Evolutionary conservation across 2,113 vertebrate genomes (phyloP), one percentile per base, ranked within the genome.

Genomic region (Triplophysa rosa): DNA sequence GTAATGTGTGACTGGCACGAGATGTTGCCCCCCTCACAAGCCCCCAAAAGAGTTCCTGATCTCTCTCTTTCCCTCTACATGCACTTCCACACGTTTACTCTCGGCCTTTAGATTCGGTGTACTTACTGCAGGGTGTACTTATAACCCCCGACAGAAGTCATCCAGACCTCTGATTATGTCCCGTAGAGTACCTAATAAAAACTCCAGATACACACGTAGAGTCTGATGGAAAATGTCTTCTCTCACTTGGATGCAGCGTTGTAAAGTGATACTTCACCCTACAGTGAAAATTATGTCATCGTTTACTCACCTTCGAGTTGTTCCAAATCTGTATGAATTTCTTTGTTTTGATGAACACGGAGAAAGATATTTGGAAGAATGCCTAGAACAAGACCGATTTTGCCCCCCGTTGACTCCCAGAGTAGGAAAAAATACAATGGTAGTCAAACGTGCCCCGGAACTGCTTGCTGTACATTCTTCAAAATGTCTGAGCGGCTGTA

Each of bases 1-100:
- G n/a, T 89, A 89, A 90, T 88, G 79, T 82, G 21, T 65, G 86
- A 56, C 61, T 87, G 84, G 84, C 90, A 91, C 62, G 83, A 81
- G 67, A 88, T 69, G 76, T 64, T 70, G 47, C 72, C 66, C 42
- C 47, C 37, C 9, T 16, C 59, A 24, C 16, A 72, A 23, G 21
- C 65, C 52, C 65, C 72, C 66, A 40, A 13, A 7, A 61, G 61
- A 9, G 19, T 67, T 77, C 68, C 52, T 68, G 54, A 62, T n/a
- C 67, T 56, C 67, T 82, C 40, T 69, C 66, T 47, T 24, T 59
- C 54, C 8, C 19, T 9, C 6, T 58, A 8, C 40, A 11, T 69
- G 67, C 21, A 17, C 68, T 9, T 47, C 21, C 29, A 69, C 45
- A 73, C 19, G 40, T 37, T 23, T 58, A 2, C 40, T 45, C 19